phyloP scores from a whole-genome alignment of 2,888 invertebrate genomes.

The Tetropium fuscum region DNA sequence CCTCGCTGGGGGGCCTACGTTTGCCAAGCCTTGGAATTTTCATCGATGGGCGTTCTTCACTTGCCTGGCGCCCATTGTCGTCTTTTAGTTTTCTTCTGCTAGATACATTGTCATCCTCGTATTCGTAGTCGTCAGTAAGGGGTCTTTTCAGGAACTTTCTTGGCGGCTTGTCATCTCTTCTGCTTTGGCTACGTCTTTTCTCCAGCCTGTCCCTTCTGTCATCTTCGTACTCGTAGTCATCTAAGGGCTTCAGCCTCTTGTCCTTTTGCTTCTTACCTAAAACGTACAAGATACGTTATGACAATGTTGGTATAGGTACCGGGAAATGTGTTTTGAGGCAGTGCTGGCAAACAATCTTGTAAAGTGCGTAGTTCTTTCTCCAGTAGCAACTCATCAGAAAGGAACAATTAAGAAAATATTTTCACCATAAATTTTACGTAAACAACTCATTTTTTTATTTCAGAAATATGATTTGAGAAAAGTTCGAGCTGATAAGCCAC shows the following conservation, averaged over 20 bases:
- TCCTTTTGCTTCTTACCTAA: slow-evolving; percentile 35
- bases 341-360: no score
- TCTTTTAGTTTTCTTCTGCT: slow-evolving; percentile 13
- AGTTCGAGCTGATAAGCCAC: no score
- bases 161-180: slow-evolving; percentile 33
- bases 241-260: slow-evolving; percentile 16
- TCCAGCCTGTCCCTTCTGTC: slow-evolving; percentile 8
- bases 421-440: no score
- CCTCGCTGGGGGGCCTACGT: slow-evolving; percentile 59
- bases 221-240: slow-evolving; percentile 25
- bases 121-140: slow-evolving; percentile 65
- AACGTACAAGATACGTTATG: not conserved
- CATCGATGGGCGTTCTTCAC: slow-evolving; percentile 37
- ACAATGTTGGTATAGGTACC: not conserved
- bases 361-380: no score
- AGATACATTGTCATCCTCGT: slow-evolving; percentile 45
- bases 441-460: no score
- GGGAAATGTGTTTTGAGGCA: no score
- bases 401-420: no score
- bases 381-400: no score
- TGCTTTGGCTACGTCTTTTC: slow-evolving; percentile 59
- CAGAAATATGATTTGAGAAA: no score
- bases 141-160: slow-evolving; percentile 43
- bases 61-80: slow-evolving; percentile 26
- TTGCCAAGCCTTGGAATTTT: slow-evolving; percentile 41